Percentiles rank a stretch among this genome's conserved stretches.
phyloP scores from a whole-genome alignment of 2,888 invertebrate genomes.

The Mesochorus sp. region DNA sequence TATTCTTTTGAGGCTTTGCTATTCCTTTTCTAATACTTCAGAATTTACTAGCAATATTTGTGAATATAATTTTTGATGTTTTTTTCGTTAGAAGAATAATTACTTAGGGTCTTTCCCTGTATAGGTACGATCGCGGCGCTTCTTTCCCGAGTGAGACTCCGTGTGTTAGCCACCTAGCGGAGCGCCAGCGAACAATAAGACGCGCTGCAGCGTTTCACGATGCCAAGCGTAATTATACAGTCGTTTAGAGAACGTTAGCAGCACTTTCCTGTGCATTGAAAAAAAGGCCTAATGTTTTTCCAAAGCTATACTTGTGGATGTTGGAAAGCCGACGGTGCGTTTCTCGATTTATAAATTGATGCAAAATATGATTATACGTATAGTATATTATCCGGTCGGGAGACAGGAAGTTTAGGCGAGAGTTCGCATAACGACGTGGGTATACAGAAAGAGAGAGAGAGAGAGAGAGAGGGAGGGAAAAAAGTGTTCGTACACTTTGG shows the following conservation, averaged over 20 bases:
- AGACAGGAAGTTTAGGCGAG: constrained; percentile 74
- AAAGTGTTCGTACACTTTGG: constrained; percentile 35
- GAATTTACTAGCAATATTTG: too few relatives aligned
- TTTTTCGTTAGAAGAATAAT: too few relatives aligned
- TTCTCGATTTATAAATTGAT: constrained; percentile 20
- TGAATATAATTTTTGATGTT: too few relatives aligned
- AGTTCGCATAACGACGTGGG: constrained; percentile 66
- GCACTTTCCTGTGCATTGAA: too few relatives aligned
- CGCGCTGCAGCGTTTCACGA: too few relatives aligned
- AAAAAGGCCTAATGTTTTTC: too few relatives aligned
- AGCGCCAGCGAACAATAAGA: not conserved
- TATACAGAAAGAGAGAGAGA: constrained; percentile 14
- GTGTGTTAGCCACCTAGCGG: not conserved
- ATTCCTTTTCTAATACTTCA: too few relatives aligned
- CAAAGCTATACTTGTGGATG: too few relatives aligned
- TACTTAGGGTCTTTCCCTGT: too few relatives aligned
- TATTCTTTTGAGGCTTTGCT: too few relatives aligned
- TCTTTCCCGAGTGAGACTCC: not conserved
- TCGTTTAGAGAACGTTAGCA: too few relatives aligned
- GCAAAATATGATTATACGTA: constrained; percentile 14
- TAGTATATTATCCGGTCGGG: constrained; percentile 36
- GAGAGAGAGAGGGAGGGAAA: constrained; percentile 7
- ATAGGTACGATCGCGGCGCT: not conserved
- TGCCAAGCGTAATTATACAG: too few relatives aligned
- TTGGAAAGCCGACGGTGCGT: not conserved